Conservation (phyloP, 1,140 invertebrate species). For the Chironomus striatipennis region DNA sequence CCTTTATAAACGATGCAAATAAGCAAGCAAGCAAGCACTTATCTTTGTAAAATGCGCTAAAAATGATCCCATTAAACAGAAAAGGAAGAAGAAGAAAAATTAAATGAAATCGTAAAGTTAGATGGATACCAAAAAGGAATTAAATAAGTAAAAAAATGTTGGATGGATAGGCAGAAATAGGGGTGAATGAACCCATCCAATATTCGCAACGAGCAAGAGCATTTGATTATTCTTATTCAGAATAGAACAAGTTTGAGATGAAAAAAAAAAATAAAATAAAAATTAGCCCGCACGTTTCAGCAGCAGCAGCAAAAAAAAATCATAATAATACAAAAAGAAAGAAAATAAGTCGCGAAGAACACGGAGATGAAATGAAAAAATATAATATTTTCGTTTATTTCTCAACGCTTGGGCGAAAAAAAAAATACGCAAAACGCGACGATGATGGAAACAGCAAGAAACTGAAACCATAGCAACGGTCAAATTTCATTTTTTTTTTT, state of each 20-base stretch:
- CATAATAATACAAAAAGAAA: neutral
- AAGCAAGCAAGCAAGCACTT: neutral
- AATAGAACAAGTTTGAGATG: constrained; percentile 1
- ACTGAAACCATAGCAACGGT: constrained; percentile 21
- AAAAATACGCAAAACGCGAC: constrained; percentile 13
- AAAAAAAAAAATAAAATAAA: too few relatives aligned
- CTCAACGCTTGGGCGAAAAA: neutral
- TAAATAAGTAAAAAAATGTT: neutral
- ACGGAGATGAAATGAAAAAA: neutral
- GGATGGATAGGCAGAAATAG: neutral
- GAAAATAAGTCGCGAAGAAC: neutral
- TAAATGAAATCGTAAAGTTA: neutral
- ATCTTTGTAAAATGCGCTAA: neutral
- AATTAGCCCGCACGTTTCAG: constrained; percentile 9
- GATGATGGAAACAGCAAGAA: constrained; percentile 16
- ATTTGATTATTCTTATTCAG: neutral
- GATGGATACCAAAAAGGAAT: neutral
- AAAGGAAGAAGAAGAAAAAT: neutral
- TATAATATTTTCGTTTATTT: neutral
- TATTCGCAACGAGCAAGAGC: neutral
- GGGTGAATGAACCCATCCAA: neutral
- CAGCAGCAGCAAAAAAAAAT: neutral
- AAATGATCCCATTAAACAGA: neutral
- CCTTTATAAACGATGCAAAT: neutral
- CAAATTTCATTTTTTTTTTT: neutral